These are phyloP conservation scores for Caenorhabditis drosophilae DNA, from an alignment of 2,888 invertebrate species.

Conservation along the genomic window DNA sequence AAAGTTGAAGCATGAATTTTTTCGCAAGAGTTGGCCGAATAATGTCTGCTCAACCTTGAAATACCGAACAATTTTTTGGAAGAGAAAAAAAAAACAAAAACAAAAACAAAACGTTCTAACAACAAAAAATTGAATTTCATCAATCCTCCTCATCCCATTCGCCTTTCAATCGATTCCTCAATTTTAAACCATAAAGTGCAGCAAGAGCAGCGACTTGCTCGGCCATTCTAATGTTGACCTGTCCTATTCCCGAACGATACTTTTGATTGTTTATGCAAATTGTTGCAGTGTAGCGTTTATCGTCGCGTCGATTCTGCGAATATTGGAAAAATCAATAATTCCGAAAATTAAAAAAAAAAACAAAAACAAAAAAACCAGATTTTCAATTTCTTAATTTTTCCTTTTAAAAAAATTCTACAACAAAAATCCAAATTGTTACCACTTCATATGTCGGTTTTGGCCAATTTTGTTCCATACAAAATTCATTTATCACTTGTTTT, in stretches of 20 bases:
- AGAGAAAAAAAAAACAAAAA: not conserved
- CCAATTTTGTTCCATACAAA: conserved; percentile 44
- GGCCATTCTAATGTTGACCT: conserved; percentile 66
- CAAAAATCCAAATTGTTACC: no score
- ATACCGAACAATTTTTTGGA: no score
- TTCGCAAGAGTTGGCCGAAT: no score
- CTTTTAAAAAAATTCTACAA: not conserved
- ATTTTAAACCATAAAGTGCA: conserved; percentile 51
- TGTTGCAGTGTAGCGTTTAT: conserved; percentile 53
- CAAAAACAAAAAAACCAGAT: conserved; percentile 2
- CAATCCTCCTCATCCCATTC: conserved; percentile 49
- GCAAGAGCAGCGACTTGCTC: conserved; percentile 64
- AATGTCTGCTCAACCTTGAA: no score
- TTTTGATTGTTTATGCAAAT: conserved; percentile 42
- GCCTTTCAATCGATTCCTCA: conserved; percentile 51
- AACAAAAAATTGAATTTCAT: not conserved
- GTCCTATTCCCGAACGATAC: conserved; percentile 58
- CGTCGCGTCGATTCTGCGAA: conserved; percentile 27
- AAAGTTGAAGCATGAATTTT: no score
- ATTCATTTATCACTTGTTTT: conserved; percentile 56
- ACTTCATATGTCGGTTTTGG: conserved; percentile 48
- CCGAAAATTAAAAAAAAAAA: conserved; percentile 1
- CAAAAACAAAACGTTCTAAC: not conserved
- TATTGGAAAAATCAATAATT: not conserved
- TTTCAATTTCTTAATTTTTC: not conserved